A percentile compares a stretch with the other conserved stretches of the same genome.
These are phyloP conservation scores for Ptycholaimellus sp. DNA, from an alignment of 2,888 invertebrate species.

Conservation along the genomic window DNA sequence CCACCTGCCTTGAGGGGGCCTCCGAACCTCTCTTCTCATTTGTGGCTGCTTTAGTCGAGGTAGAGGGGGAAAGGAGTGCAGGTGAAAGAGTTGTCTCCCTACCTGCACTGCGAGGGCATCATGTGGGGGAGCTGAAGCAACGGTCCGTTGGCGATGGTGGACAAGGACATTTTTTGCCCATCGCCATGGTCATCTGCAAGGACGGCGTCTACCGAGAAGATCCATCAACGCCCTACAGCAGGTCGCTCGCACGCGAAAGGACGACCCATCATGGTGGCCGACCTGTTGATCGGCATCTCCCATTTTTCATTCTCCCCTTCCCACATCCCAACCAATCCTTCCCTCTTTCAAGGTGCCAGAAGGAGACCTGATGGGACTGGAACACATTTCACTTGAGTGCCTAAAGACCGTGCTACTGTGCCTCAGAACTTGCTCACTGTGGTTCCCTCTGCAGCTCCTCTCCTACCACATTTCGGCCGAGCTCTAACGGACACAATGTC, in stretches of 20 bases:
- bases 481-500: constrained; percentile 67
- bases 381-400: constrained; percentile 48
- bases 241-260: constrained; percentile 40
- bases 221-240: constrained; percentile 94
- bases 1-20: constrained; percentile 82
- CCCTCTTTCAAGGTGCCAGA: constrained; percentile 14
- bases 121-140: constrained; percentile 98
- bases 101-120: constrained; percentile 98
- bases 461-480: constrained; percentile 97
- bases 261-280: constrained; percentile 69
- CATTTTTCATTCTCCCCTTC: too few species aligned
- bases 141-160: constrained; percentile 86
- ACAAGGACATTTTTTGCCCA: constrained; percentile 93
- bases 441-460: constrained; percentile 88
- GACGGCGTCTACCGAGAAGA: constrained; percentile 86
- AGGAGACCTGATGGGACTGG: constrained; percentile 11
- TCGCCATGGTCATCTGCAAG: constrained; percentile 87
- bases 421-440: constrained; percentile 78
- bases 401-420: constrained; percentile 84
- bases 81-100: constrained; percentile 81
- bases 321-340: too few species aligned
- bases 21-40: constrained; percentile 23
- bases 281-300: constrained; percentile 28
- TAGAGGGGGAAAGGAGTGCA: background rate
- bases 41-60: too few species aligned